These are phyloP conservation scores for Ecliptopera silaceata DNA, from an alignment of 2,888 invertebrate genomes.

Conservation along the genomic window DNA sequence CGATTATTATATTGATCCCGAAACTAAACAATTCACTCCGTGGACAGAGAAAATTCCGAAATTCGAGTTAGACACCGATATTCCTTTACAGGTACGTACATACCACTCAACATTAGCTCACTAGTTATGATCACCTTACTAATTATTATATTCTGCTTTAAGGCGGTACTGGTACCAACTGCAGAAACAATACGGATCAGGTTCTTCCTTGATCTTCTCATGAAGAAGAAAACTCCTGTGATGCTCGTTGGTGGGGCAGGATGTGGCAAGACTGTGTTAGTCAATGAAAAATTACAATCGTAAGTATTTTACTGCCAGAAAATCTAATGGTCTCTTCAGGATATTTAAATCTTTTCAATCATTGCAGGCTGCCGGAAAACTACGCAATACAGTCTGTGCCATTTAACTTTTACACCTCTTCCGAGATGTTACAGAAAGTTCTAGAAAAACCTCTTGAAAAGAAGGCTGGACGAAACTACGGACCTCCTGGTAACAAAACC, in stretches of 20 bases:
- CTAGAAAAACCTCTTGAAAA: conserved; percentile 97
- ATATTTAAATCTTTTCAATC: conserved; percentile 20
- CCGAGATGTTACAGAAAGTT: conserved; percentile 96
- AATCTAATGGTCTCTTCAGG: not conserved
- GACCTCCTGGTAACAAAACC: conserved; percentile 96
- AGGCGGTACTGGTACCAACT: conserved; percentile 95
- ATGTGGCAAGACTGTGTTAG: conserved; percentile 95
- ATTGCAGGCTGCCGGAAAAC: conserved; percentile 87
- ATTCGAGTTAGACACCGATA: conserved; percentile 95
- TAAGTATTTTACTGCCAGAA: conserved; percentile 35
- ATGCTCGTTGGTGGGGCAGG: conserved; percentile 98
- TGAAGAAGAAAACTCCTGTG: conserved; percentile 94
- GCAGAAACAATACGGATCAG: conserved; percentile 95
- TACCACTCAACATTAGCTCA: not conserved
- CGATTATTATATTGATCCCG: conserved; percentile 96
- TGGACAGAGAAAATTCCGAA: conserved; percentile 96
- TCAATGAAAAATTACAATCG: conserved; percentile 87
- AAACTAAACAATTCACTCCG: conserved; percentile 93
- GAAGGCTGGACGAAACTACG: conserved; percentile 97
- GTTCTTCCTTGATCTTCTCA: conserved; percentile 94
- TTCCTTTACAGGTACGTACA: conserved; percentile 90
- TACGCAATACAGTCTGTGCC: conserved; percentile 96
- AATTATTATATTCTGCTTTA: conserved; percentile 1
- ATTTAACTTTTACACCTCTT: conserved; percentile 98
- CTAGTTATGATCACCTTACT: not conserved